Evolutionary conservation across 2,113 vertebrate species (phyloP), one percentile per base, ranked within the genome.

Genomic region (Trematomus loennbergii): DNA sequence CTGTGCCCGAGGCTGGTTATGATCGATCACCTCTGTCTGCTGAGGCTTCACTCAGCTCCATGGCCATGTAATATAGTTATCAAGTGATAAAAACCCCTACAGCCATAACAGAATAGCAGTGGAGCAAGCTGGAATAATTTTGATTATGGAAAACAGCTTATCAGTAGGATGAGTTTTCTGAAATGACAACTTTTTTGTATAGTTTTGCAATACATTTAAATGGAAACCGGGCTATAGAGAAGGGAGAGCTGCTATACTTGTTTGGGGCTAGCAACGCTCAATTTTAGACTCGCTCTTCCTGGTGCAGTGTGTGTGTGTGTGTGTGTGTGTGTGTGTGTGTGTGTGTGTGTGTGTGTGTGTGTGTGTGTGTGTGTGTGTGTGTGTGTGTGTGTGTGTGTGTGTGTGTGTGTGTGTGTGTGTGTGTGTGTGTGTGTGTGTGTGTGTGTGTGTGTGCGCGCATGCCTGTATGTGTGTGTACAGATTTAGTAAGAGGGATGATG

Each of bases 1-100:
- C 76, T 29, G 33, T 9, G 76, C 87, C 79, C 60, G 66, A 61
- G 89, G 88, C 75, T 60, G 72, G 22, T 43, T 25, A 70, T 78
- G 78, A 83, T 76, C 54, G 20, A 87, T 79, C 18, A 13, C 52
- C 5, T 3, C 66, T 18, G 74, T 67, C 73, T 25, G 20, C 73
- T 25, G 20, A 29, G 15, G 62, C 62, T 25, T 65, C 75, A 73
- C 79, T 1, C 53, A 5, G 73, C 71, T 68, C 54, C 79, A 72
- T 12, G 61, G 86, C 40, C 49, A 3, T 22, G 55, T 71, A 57
- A 60, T 36, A 3, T 54, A 53, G 55, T 67, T 40, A 40, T 40
- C 64, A 82, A 70, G 48, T 33, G 33, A 68, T 60, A 54, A 87
- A 16, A 43, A 80, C 57, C 65, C 60, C 72, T 25, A 12, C 82